Percentiles rank a stretch among this genome's conserved stretches.
Conservation (phyloP, 1,140 invertebrate species). For the Zaprionus africanus region DNA sequence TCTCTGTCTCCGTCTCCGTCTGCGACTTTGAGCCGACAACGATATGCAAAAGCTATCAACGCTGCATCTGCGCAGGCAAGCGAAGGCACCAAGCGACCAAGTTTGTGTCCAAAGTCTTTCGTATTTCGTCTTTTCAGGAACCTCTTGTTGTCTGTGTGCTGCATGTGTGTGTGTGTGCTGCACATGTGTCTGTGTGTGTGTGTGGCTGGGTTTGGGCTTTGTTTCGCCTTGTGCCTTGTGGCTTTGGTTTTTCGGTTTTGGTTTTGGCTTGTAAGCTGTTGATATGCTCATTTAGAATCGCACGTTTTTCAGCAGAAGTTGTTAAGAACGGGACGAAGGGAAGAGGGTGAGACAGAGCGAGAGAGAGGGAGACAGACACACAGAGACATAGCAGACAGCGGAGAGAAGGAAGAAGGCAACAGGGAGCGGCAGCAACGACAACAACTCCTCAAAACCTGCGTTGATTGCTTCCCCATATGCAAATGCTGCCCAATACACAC, state of each 20-base stretch:
- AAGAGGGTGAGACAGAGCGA: neutral
- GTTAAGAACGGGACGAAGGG: conserved; percentile 55
- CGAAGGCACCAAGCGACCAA: conserved; percentile 29
- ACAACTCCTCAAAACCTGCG: conserved; percentile 50
- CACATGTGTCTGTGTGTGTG: conserved; percentile 18
- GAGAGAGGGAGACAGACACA: neutral
- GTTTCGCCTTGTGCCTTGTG: conserved; percentile 18
- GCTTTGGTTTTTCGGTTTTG: conserved; percentile 26
- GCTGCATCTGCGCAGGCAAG: conserved; percentile 61
- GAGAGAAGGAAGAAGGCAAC: conserved; percentile 1
- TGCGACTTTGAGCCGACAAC: conserved; percentile 46
- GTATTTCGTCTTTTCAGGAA: conserved; percentile 50
- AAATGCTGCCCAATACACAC: conserved; percentile 55
- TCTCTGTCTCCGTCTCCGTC: conserved; percentile 1
- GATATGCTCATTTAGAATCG: conserved; percentile 83
- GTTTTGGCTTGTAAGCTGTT: conserved; percentile 71
- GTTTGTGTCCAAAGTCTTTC: conserved; percentile 58
- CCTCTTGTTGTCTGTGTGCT: conserved; percentile 35
- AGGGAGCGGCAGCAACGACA: conserved; percentile 40
- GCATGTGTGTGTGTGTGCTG: conserved; percentile 11
- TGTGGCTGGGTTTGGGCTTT: conserved; percentile 23
- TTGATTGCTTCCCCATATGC: conserved; percentile 79
- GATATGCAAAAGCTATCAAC: conserved; percentile 82
- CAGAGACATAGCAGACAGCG: conserved; percentile 8
- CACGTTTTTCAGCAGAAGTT: conserved; percentile 82